A percentile compares a stretch with the other conserved stretches of the same genome.
These are phyloP conservation scores for Heliopora coerulea DNA, from an alignment of 92 coral and sea anemone species.

Conservation along the genomic window DNA sequence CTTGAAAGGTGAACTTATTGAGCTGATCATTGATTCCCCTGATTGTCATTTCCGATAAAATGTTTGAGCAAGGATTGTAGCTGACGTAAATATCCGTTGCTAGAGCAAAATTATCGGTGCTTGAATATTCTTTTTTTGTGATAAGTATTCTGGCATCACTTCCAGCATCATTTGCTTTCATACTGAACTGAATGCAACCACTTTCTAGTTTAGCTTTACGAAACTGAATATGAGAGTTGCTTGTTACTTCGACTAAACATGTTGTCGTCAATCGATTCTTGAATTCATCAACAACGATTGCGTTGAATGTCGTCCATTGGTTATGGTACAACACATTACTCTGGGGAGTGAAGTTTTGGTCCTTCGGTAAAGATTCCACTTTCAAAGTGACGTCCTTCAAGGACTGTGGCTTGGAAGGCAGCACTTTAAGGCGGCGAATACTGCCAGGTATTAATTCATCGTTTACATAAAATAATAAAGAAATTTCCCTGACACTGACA, in stretches of 20 bases:
- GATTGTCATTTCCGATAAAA: constrained; percentile 27
- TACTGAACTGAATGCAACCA: constrained; percentile 25
- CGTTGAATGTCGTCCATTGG: constrained; percentile 34
- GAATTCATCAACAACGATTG: constrained; percentile 1
- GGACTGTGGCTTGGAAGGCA: constrained; percentile 7
- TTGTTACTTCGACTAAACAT: constrained; percentile 20
- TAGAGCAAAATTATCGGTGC: constrained; percentile 1
- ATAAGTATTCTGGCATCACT: background rate
- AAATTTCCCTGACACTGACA: background rate
- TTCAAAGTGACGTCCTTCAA: constrained; percentile 1
- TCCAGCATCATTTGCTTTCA: constrained; percentile 20
- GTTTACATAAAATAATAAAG: constrained; percentile 10
- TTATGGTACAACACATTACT: constrained; percentile 22
- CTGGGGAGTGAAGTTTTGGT: constrained; percentile 15
- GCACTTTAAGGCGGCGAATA: background rate
- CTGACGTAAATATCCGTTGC: background rate
- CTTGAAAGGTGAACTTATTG: background rate
- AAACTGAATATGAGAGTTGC: background rate
- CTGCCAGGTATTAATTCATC: constrained; percentile 12
- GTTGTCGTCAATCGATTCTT: background rate
- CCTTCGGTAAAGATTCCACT: constrained; percentile 28
- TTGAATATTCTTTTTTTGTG: background rate
- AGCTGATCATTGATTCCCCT: background rate
- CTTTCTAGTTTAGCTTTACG: background rate
- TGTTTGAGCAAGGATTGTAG: constrained; percentile 25